phyloP scores from a whole-genome alignment of 2,113 vertebrate species.

The Arizona elegans region DNA sequence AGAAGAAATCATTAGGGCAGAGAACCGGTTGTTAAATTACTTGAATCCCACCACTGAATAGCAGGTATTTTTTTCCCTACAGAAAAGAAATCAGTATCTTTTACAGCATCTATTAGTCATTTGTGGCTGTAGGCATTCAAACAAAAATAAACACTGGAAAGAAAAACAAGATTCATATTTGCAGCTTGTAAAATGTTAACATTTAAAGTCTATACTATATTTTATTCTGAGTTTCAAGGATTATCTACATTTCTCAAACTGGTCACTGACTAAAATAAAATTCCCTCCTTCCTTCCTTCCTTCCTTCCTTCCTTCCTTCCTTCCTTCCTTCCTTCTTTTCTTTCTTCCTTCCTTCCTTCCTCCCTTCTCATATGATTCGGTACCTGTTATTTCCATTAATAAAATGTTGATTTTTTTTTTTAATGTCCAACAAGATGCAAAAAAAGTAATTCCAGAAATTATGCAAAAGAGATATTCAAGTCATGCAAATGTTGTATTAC shows the following conservation, averaged over 20 bases:
- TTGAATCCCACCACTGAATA: not conserved
- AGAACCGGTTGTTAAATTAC: no score
- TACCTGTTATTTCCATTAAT: not conserved
- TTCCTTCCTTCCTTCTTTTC: not conserved
- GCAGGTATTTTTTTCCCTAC: accelerated
- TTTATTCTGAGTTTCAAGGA: not conserved
- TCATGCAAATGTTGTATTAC: not conserved
- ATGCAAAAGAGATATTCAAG: not conserved
- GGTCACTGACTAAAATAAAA: not conserved
- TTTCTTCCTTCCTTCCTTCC: not conserved
- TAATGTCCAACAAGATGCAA: not conserved
- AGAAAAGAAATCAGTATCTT: not conserved
- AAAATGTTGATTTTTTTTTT: not conserved
- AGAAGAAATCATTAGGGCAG: no score
- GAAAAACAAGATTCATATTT: not conserved
- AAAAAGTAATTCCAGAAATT: not conserved
- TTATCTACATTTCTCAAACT: not conserved
- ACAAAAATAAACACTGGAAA: not conserved
- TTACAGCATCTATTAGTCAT: not conserved
- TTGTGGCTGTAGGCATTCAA: not conserved
- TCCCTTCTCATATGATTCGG: not conserved
- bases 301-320: not conserved
- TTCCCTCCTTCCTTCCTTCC: not conserved
- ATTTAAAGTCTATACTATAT: not conserved
- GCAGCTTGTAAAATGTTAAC: not conserved